Evolutionary conservation across 1,140 invertebrate genomes (phyloP).

Genomic region (Leucophenga varia): DNA sequence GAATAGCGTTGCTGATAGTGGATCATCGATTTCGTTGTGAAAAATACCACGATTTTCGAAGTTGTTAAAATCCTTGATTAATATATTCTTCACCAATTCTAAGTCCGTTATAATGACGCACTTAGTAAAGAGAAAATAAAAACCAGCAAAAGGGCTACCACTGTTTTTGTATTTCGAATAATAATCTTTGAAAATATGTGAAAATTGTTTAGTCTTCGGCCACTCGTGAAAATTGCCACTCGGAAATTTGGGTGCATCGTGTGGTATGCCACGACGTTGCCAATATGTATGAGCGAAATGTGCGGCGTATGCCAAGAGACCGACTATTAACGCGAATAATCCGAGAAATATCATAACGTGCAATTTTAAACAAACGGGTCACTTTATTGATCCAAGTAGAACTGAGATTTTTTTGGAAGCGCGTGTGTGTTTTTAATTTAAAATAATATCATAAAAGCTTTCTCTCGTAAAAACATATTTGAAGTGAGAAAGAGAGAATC

Average conservation of each 20-base stretch:
- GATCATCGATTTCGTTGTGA: slow-evolving; percentile 58
- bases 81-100: slow-evolving; percentile 62
- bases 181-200: slow-evolving; percentile 26
- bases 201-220: slow-evolving; percentile 52
- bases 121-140: slow-evolving; percentile 33
- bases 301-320: slow-evolving; percentile 23
- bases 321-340: slow-evolving; percentile 17
- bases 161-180: slow-evolving; percentile 31
- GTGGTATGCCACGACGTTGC: slow-evolving; percentile 33
- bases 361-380: no score
- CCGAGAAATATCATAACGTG: no score
- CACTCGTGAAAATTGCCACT: slow-evolving; percentile 35
- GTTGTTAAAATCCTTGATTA: slow-evolving; percentile 62
- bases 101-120: slow-evolving; percentile 56
- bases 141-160: slow-evolving; percentile 31
- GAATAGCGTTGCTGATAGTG: slow-evolving; percentile 57
- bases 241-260: slow-evolving; percentile 23
- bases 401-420: no score
- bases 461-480: no score
- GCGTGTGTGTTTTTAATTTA: no score
- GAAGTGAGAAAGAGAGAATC: no score
- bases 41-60: slow-evolving; percentile 59
- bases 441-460: no score
- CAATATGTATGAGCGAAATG: slow-evolving; percentile 40
- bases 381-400: no score